A percentile compares a stretch with the other conserved stretches of the same genome.
These are phyloP conservation scores for Ceratothoa steindachneri DNA, from an alignment of 2,888 invertebrate genomes.

Conservation along the genomic window DNA sequence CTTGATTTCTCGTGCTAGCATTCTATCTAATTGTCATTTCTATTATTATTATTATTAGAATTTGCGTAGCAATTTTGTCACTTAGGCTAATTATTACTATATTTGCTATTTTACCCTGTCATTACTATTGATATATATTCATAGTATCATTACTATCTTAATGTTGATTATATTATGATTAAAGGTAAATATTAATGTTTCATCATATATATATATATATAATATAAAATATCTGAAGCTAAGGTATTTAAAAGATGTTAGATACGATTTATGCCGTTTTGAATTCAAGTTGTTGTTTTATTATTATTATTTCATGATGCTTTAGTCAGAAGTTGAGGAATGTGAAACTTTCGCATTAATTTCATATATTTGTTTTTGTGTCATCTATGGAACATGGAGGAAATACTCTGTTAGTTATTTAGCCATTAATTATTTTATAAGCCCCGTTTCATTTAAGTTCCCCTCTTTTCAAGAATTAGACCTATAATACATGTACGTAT, in stretches of 20 bases:
- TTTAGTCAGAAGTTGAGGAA: no score
- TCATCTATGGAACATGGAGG: no score
- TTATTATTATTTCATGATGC: no score
- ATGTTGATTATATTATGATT: not conserved
- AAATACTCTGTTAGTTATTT: no score
- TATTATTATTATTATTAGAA: no score
- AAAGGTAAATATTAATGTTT: not conserved
- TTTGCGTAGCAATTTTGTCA: no score
- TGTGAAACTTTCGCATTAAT: no score
- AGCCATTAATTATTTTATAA: not conserved
- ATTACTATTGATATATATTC: not conserved
- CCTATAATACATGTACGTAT: constrained; percentile 17
- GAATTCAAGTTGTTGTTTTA: not conserved
- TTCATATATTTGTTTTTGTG: no score
- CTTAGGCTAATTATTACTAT: no score
- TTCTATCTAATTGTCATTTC: no score
- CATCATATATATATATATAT: constrained; percentile 2
- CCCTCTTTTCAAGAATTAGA: not conserved
- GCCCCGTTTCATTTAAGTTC: no score
- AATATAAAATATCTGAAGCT: constrained; percentile 18
- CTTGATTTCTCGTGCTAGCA: no score
- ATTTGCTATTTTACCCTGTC: not conserved
- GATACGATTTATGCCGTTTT: not conserved
- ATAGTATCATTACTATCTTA: not conserved
- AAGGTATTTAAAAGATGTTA: constrained; percentile 14